Conservation (phyloP, 1,140 invertebrate species). For the Diabrotica virgifera region DNA sequence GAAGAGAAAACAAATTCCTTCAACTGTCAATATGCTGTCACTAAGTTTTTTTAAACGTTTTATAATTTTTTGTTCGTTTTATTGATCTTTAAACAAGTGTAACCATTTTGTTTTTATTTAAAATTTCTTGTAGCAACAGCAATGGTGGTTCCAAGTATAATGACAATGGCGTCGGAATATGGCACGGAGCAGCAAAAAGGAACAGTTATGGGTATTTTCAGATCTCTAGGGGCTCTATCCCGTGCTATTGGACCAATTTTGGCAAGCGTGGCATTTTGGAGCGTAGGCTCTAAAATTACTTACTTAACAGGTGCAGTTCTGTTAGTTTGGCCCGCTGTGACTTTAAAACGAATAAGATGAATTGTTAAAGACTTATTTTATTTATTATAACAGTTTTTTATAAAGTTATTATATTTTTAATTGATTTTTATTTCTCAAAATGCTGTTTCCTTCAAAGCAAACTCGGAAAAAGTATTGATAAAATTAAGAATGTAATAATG, state of each 20-base stretch:
- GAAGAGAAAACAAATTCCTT: too few species aligned
- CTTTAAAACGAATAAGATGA: slow-evolving; percentile 24
- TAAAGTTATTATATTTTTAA: too few species aligned
- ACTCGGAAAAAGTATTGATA: too few species aligned
- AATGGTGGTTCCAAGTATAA: slow-evolving; percentile 92
- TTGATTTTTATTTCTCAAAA: too few species aligned
- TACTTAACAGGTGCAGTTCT: slow-evolving; percentile 69
- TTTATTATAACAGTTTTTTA: too few species aligned
- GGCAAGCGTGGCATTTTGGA: slow-evolving; percentile 83
- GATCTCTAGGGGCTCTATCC: slow-evolving; percentile 90
- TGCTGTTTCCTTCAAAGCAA: too few species aligned
- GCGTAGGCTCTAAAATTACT: slow-evolving; percentile 68
- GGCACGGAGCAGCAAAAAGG: slow-evolving; percentile 86
- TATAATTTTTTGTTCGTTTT: slow-evolving; percentile 12
- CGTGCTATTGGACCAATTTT: slow-evolving; percentile 87
- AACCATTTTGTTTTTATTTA: too few species aligned
- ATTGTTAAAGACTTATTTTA: neutral
- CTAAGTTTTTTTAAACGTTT: slow-evolving; percentile 11
- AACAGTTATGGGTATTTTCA: slow-evolving; percentile 86
- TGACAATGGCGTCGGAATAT: slow-evolving; percentile 81
- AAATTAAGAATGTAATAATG: too few species aligned
- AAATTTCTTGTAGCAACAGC: slow-evolving; percentile 70
- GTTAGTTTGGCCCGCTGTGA: slow-evolving; percentile 61
- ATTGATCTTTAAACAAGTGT: too few species aligned
- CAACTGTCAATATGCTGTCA: neutral